phyloP scores from a whole-genome alignment of 2,888 invertebrate genomes.

The Aspidapion aeneum region DNA sequence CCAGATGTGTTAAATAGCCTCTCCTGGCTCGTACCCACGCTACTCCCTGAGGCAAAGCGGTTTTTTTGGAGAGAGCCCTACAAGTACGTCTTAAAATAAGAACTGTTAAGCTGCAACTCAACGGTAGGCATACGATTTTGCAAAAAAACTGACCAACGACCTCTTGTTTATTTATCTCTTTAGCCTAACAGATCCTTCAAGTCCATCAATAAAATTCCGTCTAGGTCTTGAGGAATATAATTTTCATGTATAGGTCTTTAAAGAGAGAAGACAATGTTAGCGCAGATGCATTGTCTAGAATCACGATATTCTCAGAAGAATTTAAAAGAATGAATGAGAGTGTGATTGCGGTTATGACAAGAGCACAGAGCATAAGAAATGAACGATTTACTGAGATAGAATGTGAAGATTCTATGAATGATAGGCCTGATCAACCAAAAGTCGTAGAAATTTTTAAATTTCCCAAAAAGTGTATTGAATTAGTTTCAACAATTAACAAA shows the following conservation, averaged over 20 bases:
- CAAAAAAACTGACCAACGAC: constrained; percentile 24
- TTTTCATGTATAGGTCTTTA: constrained; percentile 9
- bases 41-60: background rate
- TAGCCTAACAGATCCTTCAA: constrained; percentile 26
- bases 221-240: constrained; percentile 27
- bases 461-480: constrained; percentile 13
- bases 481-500: constrained; percentile 1
- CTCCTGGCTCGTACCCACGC: constrained; percentile 1
- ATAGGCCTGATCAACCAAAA: constrained; percentile 18
- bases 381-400: background rate
- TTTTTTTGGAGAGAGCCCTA: too few relatives aligned
- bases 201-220: constrained; percentile 28
- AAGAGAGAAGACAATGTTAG: constrained; percentile 24
- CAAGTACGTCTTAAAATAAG: too few relatives aligned
- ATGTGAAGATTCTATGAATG: constrained; percentile 2
- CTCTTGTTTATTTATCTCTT: constrained; percentile 27
- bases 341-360: constrained; percentile 12
- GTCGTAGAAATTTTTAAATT: constrained; percentile 17
- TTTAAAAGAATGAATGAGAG: constrained; percentile 13
- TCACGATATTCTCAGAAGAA: constrained; percentile 12
- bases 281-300: constrained; percentile 18
- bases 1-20: constrained; percentile 21
- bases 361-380: constrained; percentile 8
- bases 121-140: too few relatives aligned
- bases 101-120: too few relatives aligned